Percentiles rank a stretch among this genome's conserved stretches.
These are phyloP conservation scores for Brachynemurus nebulosus DNA, from an alignment of 2,888 invertebrate species.

Conservation along the genomic window DNA sequence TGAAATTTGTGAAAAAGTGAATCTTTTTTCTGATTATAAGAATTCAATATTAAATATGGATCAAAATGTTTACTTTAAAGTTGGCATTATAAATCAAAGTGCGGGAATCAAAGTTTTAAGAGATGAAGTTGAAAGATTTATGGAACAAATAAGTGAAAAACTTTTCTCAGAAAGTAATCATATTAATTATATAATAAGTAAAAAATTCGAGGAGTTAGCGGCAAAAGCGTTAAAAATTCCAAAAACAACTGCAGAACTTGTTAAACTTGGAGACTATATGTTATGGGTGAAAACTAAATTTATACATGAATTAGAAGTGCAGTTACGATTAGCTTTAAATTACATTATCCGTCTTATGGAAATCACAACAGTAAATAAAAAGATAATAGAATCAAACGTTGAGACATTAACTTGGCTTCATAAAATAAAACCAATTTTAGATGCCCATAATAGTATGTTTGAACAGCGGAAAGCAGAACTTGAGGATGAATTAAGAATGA, in stretches of 20 bases:
- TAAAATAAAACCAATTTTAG: constrained; percentile 67
- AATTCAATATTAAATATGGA: constrained; percentile 46
- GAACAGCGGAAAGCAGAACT: constrained; percentile 73
- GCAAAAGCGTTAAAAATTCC: constrained; percentile 57
- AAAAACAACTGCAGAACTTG: constrained; percentile 62
- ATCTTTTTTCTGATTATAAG: constrained; percentile 43
- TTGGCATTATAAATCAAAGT: constrained; percentile 47
- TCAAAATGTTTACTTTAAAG: constrained; percentile 52
- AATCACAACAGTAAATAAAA: constrained; percentile 54
- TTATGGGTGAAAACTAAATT: constrained; percentile 59
- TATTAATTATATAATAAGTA: constrained; percentile 53
- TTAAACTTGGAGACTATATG: constrained; percentile 70
- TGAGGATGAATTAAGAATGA: constrained; percentile 62
- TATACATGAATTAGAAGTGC: constrained; percentile 51
- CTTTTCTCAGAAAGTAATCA: constrained; percentile 48
- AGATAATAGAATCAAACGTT: constrained; percentile 65
- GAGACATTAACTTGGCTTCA: constrained; percentile 71
- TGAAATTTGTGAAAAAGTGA: constrained; percentile 44
- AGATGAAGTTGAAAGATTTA: constrained; percentile 39
- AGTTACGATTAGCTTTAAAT: constrained; percentile 51
- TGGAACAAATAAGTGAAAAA: constrained; percentile 45
- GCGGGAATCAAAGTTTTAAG: constrained; percentile 48
- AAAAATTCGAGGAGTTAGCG: constrained; percentile 56
- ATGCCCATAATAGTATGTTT: constrained; percentile 61
- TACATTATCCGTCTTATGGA: constrained; percentile 60